Base-by-base conservation (phyloP, 92 coral and sea anemone genomes). In the Porites cylindrica region DNA sequence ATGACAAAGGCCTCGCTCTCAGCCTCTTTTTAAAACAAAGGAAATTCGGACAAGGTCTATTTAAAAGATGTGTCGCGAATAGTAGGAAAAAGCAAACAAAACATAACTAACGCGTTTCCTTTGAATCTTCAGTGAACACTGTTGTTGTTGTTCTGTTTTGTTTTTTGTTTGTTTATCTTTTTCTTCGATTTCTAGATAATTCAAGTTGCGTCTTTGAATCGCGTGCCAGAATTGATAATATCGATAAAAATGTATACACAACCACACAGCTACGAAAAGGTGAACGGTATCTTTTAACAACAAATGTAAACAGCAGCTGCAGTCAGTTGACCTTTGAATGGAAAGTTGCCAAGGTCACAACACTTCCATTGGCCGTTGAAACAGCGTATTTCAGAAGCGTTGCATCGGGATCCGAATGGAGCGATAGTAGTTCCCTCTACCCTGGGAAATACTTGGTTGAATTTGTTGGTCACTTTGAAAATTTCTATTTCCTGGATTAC, bases 391-490 rank as follows among this genome's bases (percentile, higher is more conserved):
- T 43, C 81, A 29, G 3, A 11, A 77, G 53, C 16, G 81, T 77
- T 59, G 81, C 69, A 51, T 62, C 2, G 21, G 53, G 61, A 16
- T 51, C 81, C 5, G 79, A 84, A 75, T 52, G 72, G 72, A 84
- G 51, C 65, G 24, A 73, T 51, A 38, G 64, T 20, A 68, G 18
- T 12, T 62, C 75, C 1, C 80, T 84, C 52, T 11, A 64, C 14
- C 51, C 13, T 73, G 88, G 88, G 51, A 13, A 43, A 5, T 84
- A 73, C 47, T 32, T 84, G 72, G 72, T 84, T 13, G 81, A 61
- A 32, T 84, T 74, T n/a, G 59, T 64, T 65, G 81, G 63, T 47
- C 51, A 18, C 20, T 72, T 75, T 47, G 56, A 64, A 73, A 62
- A 75, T 10, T 75, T 68, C 47, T 75, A 54, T 14, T 73, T 84